phyloP scores from a whole-genome alignment of 2,797 vertebrate species.

The Rhabdomys pumilio region DNA sequence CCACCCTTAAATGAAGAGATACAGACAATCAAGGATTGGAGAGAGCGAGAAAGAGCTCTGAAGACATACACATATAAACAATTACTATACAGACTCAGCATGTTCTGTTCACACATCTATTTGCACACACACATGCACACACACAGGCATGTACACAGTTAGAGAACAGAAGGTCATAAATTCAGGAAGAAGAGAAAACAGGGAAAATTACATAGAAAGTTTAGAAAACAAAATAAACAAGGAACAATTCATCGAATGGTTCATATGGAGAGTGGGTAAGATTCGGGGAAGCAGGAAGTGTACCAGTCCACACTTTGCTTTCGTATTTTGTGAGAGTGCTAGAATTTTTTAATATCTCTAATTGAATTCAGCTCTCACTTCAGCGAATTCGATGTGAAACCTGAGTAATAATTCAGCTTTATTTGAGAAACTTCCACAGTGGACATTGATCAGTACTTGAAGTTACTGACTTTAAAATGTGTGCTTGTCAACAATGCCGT shows the following conservation, averaged over 20 bases:
- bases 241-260: background rate
- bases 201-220: background rate
- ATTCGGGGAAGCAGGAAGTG: background rate
- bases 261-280: background rate
- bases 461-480: slow-evolving; percentile 48
- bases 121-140: fast-evolving
- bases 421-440: slow-evolving; percentile 9
- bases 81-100: background rate
- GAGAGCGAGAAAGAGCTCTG: background rate
- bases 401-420: slow-evolving; percentile 33
- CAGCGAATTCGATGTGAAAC: background rate
- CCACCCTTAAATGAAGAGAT: background rate
- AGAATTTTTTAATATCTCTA: slow-evolving; percentile 33
- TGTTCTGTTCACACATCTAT: background rate
- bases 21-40: background rate
- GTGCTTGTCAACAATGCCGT: slow-evolving; percentile 21
- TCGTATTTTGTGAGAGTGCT: background rate
- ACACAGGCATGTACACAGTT: background rate
- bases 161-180: background rate
- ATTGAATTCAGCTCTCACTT: slow-evolving; percentile 59
- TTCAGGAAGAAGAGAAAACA: background rate
- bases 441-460: background rate
- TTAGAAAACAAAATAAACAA: background rate
- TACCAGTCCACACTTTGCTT: background rate
- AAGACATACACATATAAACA: background rate